Evolutionary conservation across 2,888 invertebrate species (phyloP).

Genomic region (Ophioninae sp.): DNA sequence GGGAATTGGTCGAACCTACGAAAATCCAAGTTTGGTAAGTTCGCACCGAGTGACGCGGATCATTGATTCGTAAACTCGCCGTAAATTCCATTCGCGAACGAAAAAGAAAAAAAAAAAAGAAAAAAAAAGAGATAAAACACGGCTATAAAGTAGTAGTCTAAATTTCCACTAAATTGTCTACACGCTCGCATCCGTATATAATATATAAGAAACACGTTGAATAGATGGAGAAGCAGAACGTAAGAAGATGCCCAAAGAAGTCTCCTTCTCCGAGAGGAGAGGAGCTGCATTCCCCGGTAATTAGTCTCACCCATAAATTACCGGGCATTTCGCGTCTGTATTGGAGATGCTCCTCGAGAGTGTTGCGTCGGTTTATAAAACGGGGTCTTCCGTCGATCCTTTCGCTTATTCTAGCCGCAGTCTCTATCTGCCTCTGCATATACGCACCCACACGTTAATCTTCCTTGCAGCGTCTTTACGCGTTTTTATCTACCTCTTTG

Average conservation of each 20-base stretch:
- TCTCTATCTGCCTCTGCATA: neutral
- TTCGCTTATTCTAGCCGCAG: constrained; percentile 23
- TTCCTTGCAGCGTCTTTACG: no score
- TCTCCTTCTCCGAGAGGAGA: constrained; percentile 58
- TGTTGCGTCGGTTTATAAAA: constrained; percentile 57
- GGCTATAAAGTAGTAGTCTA: neutral
- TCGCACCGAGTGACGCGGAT: no score
- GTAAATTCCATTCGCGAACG: neutral
- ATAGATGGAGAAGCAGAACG: constrained; percentile 46
- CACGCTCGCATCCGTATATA: neutral
- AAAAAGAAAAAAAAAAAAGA: no score
- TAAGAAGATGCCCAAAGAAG: constrained; percentile 29
- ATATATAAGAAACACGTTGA: constrained; percentile 33
- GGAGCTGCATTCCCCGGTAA: constrained; percentile 79
- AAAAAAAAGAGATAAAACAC: no score
- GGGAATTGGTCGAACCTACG: no score
- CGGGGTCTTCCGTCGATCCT: constrained; percentile 41
- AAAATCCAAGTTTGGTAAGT: no score
- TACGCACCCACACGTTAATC: neutral
- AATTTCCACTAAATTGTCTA: neutral
- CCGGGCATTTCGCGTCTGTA: constrained; percentile 77
- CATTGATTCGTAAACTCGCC: no score
- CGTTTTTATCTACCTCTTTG: neutral
- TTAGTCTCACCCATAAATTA: constrained; percentile 80
- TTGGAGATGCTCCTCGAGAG: constrained; percentile 70